Evolutionary conservation across 2,113 vertebrate species (phyloP).

Genomic region (Oceanites oceanicus): DNA sequence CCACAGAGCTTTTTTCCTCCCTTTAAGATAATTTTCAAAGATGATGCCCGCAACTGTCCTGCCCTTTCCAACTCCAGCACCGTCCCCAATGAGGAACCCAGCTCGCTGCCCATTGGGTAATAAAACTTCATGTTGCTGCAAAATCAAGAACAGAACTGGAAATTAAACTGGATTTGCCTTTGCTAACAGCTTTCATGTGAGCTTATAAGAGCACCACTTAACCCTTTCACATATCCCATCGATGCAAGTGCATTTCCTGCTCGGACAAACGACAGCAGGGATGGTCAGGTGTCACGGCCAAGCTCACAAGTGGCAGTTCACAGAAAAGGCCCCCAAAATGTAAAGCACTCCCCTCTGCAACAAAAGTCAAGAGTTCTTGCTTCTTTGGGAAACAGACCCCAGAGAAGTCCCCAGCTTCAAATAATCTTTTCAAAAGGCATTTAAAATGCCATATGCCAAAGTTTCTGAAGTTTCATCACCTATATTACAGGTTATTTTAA

Average conservation of each 20-base stretch:
- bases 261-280: accelerated
- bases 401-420: not conserved
- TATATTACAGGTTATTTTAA: not conserved
- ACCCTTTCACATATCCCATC: not conserved
- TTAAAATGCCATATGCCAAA: not conserved
- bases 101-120: conserved; percentile 91
- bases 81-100: conserved; percentile 95
- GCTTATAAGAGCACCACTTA: not conserved
- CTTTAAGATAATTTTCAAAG: conserved; percentile 89
- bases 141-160: not conserved
- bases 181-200: not conserved
- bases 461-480: not conserved
- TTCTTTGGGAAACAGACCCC: not conserved
- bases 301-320: not conserved
- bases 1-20: conserved; percentile 94
- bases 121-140: conserved; percentile 95
- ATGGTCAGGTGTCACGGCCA: not conserved
- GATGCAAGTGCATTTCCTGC: not conserved
- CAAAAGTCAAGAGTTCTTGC: not conserved
- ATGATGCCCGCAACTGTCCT: conserved; percentile 95
- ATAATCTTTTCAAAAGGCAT: not conserved
- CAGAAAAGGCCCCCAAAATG: not conserved
- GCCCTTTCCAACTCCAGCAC: conserved; percentile 94
- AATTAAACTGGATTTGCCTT: not conserved
- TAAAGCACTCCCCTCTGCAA: not conserved